Evolutionary conservation across 2,888 invertebrate genomes (phyloP), one percentile per base, ranked within the genome.

Genomic region (Cosmia trapezina): DNA sequence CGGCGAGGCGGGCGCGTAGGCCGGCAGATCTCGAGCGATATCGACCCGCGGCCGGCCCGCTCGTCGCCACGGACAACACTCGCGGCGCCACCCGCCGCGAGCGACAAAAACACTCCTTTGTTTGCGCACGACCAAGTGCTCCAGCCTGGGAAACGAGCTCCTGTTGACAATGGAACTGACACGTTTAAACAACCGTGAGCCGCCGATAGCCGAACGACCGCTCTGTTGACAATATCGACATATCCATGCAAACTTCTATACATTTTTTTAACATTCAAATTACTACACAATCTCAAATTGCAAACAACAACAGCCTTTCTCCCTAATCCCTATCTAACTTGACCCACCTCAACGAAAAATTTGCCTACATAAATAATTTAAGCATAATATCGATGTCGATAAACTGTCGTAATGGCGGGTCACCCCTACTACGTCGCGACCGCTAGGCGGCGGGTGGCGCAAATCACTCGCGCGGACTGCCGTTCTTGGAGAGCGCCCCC

Each of bases 381-480:
- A 67, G 41, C 9, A 72, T 72, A 70, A 68, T 86, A 87, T 90
- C 91, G 92, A 93, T 89, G 88, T 90, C 91, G 91, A 90, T 84
- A 86, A 79, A 72, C 70, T 65, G 68, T 62, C 67, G 57, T 73
- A 73, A 72, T 70, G 62, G 72, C 4, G 54, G 73, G 76, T 79
- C 94, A 89, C 89, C 95, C 87, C 94, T 93, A 92, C 63, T 61
- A 86, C 68, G 93, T 91, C 94, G 95, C 95, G 95, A 93, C 93
- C 94, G 90, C 93, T 90, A 89, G 89, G 88, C 91, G 89, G 88
- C 91, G 95, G 95, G 96, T 93, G 96, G 95, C 91, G 94, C 96
- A 93, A 95, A 94, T 95, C 96, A 95, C 93, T 95, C 96, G 95
- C 96, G 96, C 94, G 95, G 91, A 96, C 95, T 94, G 94, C 95